Evolutionary conservation across 2,113 vertebrate genomes (phyloP).

Genomic region (Climacteris rufus): DNA sequence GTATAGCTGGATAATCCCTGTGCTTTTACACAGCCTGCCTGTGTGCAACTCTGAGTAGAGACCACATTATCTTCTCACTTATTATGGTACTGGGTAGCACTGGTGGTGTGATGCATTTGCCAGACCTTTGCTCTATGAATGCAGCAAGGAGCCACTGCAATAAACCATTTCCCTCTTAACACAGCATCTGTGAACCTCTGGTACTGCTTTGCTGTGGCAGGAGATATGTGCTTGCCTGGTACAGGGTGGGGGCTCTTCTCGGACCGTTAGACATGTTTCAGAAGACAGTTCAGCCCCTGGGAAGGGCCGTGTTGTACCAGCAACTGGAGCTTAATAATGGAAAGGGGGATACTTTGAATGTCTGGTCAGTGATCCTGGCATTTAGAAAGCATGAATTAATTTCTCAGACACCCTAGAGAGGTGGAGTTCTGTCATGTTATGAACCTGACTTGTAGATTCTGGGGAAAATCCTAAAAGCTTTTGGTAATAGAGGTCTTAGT

Average conservation of each 20-base stretch:
- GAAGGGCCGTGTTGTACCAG: not conserved
- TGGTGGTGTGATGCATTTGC: not conserved
- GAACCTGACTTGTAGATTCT: slow-evolving; percentile 57
- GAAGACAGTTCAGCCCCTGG: not conserved
- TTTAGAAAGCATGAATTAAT: slow-evolving; percentile 58
- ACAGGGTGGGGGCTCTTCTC: not conserved
- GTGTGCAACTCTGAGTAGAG: not conserved
- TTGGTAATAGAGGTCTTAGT: slow-evolving; percentile 72
- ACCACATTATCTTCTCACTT: not conserved
- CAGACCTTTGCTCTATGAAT: not conserved
- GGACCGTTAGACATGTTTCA: not conserved
- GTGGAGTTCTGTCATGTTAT: slow-evolving; percentile 59
- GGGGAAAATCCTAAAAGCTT: slow-evolving; percentile 71
- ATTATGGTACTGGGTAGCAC: not conserved
- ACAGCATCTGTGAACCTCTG: not conserved
- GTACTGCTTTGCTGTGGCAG: not conserved
- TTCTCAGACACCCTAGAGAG: slow-evolving; percentile 50
- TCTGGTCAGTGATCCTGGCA: slow-evolving; percentile 11
- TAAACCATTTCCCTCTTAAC: not conserved
- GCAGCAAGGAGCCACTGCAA: not conserved
- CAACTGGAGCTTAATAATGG: not conserved
- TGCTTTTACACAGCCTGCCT: not conserved
- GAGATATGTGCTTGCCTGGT: not conserved
- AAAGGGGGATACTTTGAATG: not conserved
- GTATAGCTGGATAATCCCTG: not conserved